These are phyloP conservation scores for Oryzias sinensis DNA, from an alignment of 2,797 vertebrate species.

Conservation along the genomic window DNA sequence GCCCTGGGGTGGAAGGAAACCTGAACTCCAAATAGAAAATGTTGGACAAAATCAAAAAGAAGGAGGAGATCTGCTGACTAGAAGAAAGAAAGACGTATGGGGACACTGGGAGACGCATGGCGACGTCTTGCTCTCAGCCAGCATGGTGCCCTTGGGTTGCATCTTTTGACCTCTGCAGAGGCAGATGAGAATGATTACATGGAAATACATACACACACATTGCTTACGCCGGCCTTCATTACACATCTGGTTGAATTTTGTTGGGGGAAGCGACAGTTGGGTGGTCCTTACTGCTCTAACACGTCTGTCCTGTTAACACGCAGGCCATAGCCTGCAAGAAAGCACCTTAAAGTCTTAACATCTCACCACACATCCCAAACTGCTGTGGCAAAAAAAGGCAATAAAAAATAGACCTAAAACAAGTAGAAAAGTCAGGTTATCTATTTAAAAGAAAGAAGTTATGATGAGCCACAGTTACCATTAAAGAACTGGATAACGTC, in stretches of 20 bases:
- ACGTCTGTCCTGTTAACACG: conserved; percentile 72
- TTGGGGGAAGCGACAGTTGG: conserved; percentile 68
- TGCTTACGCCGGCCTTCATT: conserved; percentile 70
- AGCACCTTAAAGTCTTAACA: conserved; percentile 32
- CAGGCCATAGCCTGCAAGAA: conserved; percentile 41
- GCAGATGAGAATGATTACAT: conserved; percentile 79
- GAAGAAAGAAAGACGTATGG: background rate
- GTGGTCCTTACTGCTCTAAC: conserved; percentile 73
- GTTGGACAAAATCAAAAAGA: conserved; percentile 32
- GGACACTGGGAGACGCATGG: conserved; percentile 5
- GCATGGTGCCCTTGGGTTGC: conserved; percentile 23
- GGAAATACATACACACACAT: conserved; percentile 40
- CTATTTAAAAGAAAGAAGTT: too few species aligned
- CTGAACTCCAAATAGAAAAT: conserved; percentile 41
- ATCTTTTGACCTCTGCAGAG: conserved; percentile 59
- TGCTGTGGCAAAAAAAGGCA: background rate
- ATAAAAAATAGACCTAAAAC: background rate
- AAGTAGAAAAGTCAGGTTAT: too few species aligned
- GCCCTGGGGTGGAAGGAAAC: conserved; percentile 36
- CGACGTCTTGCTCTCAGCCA: conserved; percentile 9
- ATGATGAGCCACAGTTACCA: too few species aligned
- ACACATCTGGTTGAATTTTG: conserved; percentile 82
- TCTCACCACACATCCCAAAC: conserved; percentile 4
- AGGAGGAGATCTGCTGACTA: conserved; percentile 27
- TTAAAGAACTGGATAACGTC: too few species aligned